Evolutionary conservation across 2,797 vertebrate genomes (phyloP).

Genomic region (Diplodus sargus): DNA sequence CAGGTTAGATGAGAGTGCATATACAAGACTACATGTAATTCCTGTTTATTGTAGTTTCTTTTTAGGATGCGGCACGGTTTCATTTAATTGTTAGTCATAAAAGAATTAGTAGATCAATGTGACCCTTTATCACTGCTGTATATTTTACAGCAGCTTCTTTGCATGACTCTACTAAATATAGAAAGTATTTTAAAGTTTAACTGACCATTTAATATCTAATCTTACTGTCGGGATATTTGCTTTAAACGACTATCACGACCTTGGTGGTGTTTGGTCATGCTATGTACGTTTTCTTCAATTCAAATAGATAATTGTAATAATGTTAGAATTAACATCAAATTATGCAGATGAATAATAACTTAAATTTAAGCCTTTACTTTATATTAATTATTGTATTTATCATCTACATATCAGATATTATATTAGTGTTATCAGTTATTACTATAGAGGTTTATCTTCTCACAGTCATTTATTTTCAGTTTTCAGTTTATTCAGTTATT

Average conservation of each 20-base stretch:
- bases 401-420: background rate
- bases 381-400: slow-evolving; percentile 5
- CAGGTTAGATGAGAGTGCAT: slow-evolving; percentile 12
- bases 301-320: background rate
- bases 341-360: slow-evolving; percentile 4
- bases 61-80: background rate
- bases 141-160: slow-evolving; percentile 19
- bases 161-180: background rate
- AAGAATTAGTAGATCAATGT: background rate
- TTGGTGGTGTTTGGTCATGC: background rate
- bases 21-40: background rate
- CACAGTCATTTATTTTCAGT: slow-evolving; percentile 17
- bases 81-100: background rate
- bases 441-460: slow-evolving; percentile 5
- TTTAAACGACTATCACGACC: slow-evolving; percentile 9
- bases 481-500: slow-evolving; percentile 9
- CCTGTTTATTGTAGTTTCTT: background rate
- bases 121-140: background rate
- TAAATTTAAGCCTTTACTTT: slow-evolving; percentile 17
- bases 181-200: slow-evolving; percentile 31
- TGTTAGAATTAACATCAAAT: slow-evolving; percentile 2
- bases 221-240: slow-evolving; percentile 22
- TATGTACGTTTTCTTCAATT: background rate
- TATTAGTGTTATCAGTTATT: background rate
- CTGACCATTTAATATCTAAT: background rate